Conservation (phyloP, 2,113 vertebrate genomes). For the Odobenus rosmarus region DNA sequence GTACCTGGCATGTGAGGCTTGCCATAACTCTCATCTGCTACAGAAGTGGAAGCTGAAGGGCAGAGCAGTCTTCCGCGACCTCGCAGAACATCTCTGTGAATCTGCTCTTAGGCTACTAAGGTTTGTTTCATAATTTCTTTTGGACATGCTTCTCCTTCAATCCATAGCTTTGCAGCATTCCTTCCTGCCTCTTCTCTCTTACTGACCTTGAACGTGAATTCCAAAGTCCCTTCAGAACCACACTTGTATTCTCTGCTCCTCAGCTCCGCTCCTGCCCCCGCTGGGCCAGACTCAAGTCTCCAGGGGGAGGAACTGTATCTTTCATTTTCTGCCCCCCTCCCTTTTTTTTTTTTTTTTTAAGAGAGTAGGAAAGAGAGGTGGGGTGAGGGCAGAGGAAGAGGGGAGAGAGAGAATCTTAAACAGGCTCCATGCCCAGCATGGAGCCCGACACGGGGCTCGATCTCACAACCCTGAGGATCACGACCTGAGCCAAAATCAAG, state of each 20-base stretch:
- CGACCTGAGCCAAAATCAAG: background rate
- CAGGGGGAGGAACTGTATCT: background rate
- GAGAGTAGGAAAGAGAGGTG: background rate
- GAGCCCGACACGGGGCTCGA: background rate
- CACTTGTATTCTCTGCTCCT: background rate
- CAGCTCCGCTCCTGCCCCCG: background rate
- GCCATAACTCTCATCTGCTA: background rate
- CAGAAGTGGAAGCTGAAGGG: accelerated
- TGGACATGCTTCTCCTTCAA: background rate
- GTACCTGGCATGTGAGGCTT: background rate
- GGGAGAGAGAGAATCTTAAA: background rate
- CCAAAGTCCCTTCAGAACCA: background rate
- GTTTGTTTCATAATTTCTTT: background rate
- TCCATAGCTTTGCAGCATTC: background rate
- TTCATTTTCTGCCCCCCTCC: background rate
- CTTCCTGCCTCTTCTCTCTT: background rate
- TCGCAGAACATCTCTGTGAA: background rate
- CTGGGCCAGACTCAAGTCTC: background rate
- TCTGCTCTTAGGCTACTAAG: background rate
- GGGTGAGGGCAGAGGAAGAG: background rate
- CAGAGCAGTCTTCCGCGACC: background rate
- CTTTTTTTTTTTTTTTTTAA: background rate
- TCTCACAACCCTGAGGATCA: background rate
- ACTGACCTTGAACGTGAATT: background rate
- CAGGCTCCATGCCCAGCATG: accelerated